A percentile compares a stretch with the other conserved stretches of the same genome.
phyloP scores from a whole-genome alignment of 2,113 vertebrate genomes.

The Pholis gunnellus region DNA sequence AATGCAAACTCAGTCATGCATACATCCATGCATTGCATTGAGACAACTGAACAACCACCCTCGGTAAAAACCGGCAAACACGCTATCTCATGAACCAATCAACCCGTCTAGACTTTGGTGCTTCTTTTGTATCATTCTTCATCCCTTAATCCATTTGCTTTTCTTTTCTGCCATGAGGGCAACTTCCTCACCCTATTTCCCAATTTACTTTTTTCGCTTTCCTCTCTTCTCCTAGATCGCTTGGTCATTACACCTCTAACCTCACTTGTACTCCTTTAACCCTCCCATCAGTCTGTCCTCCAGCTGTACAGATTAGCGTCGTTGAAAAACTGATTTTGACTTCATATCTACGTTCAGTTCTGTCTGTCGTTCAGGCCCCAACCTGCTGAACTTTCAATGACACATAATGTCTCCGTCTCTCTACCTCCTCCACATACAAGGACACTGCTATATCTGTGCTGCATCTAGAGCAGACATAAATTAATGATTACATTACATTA shows the following conservation, averaged over 20 bases:
- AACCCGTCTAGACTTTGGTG: conserved; percentile 25
- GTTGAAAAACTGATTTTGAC: conserved; percentile 59
- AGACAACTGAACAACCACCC: conserved; percentile 14
- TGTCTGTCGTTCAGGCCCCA: conserved; percentile 41
- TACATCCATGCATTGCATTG: conserved; percentile 15
- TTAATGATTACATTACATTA: conserved; percentile 64
- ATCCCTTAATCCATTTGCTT: background rate
- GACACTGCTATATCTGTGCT: conserved; percentile 38
- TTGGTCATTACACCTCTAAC: conserved; percentile 61
- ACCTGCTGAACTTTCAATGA: conserved; percentile 37
- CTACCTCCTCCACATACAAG: conserved; percentile 31
- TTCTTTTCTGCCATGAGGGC: background rate
- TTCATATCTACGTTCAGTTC: conserved; percentile 25
- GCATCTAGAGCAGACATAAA: conserved; percentile 58
- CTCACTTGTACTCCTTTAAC: conserved; percentile 15
- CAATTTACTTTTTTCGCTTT: conserved; percentile 4
- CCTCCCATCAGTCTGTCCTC: conserved; percentile 10
- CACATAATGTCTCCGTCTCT: conserved; percentile 26
- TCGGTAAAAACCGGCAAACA: conserved; percentile 7
- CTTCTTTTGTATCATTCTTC: background rate
- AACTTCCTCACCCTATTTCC: conserved; percentile 17
- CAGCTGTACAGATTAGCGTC: conserved; percentile 34
- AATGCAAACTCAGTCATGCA: conserved; percentile 15
- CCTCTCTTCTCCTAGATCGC: background rate
- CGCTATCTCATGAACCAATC: conserved; percentile 17